Evolutionary conservation across 64 coral and sea anemone genomes (phyloP), one percentile per base, ranked within the genome.

Genomic region (Platygyra sinensis): DNA sequence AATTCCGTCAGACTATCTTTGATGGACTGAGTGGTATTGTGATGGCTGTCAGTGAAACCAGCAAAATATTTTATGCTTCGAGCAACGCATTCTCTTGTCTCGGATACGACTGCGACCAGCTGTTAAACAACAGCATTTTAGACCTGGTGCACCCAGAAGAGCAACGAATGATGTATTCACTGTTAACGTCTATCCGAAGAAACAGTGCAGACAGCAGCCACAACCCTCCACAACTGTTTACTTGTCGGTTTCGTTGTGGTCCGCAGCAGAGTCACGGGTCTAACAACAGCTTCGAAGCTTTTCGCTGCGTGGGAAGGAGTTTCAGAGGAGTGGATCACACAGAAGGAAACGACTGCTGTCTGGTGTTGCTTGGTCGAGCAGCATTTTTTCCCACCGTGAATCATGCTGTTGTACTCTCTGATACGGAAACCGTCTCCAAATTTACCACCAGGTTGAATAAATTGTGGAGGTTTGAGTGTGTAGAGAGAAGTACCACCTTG

Each of bases 21-120:
- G 90, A 92, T 71, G 90, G 82, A 18, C 52, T 92, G 29, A 72
- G 59, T 25, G 83, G 83, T 1, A 39, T 92, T 59, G 62, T 87
- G 5, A 16, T 92, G 42, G 77, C 69, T 30, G 24, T 92, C 18
- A 73, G 87, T 16, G 74, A 77, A 71, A 10, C 83, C 6, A 82
- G 90, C 39, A 87, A 72, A 9, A 79, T 92, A 16, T 49, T 67
- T 51, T 85, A 17, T 52, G 81, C 29, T 0, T 85, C 81, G 8
- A 85, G 62, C 32, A 85, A 69, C 18, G 63, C 69, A 12, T 85
- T 71, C n/a, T 69, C 81, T 3, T 85, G 62, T 20, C 81, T 71
- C 25, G 81, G 81, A 33, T 65, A 71, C 62, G 63, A 39, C 24
- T 39, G 67, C 46, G 42, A 25, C 8, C 36, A 67, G 25, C 24